Percentiles rank a stretch among this genome's conserved stretches.
Evolutionary conservation across 2,888 invertebrate genomes (phyloP).

Genomic region (Prenolepis imparis): DNA sequence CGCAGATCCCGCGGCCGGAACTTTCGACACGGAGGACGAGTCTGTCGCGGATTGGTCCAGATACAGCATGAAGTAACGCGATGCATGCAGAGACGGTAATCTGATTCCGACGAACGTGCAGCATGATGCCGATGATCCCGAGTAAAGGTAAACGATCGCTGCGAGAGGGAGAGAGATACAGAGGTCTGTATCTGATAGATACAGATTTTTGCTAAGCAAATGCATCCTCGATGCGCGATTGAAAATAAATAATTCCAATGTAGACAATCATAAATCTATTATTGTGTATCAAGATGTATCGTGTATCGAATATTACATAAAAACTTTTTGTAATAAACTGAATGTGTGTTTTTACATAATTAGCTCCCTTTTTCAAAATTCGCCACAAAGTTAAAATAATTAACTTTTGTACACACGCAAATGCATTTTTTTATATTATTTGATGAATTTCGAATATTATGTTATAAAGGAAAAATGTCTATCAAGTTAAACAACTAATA

Average conservation of each 20-base stretch:
- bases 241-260: neutral
- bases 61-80: constrained; percentile 80
- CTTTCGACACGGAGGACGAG: constrained; percentile 54
- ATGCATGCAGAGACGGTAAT: constrained; percentile 40
- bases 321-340: neutral
- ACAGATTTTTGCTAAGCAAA: neutral
- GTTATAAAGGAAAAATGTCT: neutral
- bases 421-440: neutral
- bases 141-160: neutral
- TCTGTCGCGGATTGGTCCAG: constrained; percentile 66
- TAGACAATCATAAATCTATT: neutral
- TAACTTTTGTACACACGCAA: neutral
- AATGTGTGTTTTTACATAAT: neutral
- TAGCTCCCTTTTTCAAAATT: neutral
- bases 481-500: constrained; percentile 26
- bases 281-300: neutral
- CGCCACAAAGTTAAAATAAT: neutral
- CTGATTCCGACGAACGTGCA: constrained; percentile 20
- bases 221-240: neutral
- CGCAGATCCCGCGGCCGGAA: constrained; percentile 55
- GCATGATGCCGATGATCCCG: neutral
- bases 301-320: neutral
- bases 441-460: neutral
- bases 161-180: neutral
- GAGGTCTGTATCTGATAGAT: neutral